Evolutionary conservation across 1,140 invertebrate genomes (phyloP), one percentile per base, ranked within the genome.

Genomic region (Drosophila nannoptera): DNA sequence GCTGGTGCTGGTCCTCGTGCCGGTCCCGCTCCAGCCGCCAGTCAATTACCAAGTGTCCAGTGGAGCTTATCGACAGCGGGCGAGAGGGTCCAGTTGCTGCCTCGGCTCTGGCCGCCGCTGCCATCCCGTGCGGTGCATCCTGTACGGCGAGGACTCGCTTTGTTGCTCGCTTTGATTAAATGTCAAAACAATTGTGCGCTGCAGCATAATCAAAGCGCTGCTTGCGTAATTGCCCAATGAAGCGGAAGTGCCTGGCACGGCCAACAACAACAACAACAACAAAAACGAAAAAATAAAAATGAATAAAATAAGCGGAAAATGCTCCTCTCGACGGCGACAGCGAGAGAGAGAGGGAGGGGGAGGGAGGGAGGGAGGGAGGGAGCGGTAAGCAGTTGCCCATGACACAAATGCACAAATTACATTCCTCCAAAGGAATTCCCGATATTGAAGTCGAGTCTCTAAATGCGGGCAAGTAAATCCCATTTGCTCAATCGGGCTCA

Each of bases 171-270:
- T 81, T 81, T 81, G 78, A 81, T 81, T 81, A 81, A 81, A 81
- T 81, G 78, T 81, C 78, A 81, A 81, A 81, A 81, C 78, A 81
- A 81, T 81, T 80, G 78, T 74, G 65, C 56, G 59, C 62, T 80
- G 77, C 77, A 80, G 69, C 77, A 80, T 76, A 80, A 80, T 80
- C 78, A 77, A 67, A 81, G 77, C 50, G 50, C 59, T 70, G 77
- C 73, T 74, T 74, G 78, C 78, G 77, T 81, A 81, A 81, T 81
- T 81, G 78, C 78, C 77, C 78, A 81, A 81, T 81, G 78, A 81
- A 81, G 77, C 77, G 78, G 73, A 81, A 77, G 65, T 72, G 73
- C 69, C 70, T 70, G 49, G 64, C 63, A 69, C 43, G 48, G 64
- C 9, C 8, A 14, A 46, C 31, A 22, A 22, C 22, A 22, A 32